Base-by-base conservation (phyloP, 1,140 invertebrate genomes). In the Heliconius hermathena region DNA sequence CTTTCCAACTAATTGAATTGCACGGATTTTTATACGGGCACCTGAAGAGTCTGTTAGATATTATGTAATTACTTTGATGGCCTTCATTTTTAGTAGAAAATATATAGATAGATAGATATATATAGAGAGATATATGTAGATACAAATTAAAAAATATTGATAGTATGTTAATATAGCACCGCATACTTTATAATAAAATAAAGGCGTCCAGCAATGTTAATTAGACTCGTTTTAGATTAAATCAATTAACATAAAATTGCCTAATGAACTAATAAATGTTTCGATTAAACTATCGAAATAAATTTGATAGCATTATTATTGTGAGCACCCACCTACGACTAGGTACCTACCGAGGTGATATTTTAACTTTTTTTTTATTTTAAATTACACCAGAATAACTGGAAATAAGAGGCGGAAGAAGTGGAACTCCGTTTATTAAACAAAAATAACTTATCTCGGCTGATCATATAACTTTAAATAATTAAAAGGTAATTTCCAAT, bases 1-100 rank as follows among this genome's bases (percentile, higher is more conserved):
- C 93, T 93, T 93, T 93, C 88, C 88, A 84, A 83, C 89, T 94
- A 93, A 94, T 94, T 94, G 93, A 94, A 94, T 93, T 89, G 89
- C 91, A 81, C 81, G 85, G 91, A 93, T 94, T 94, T 93, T 94
- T 91, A 88, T 84, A 85, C 86, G 84, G 2, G 86, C 85, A 91
- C 89, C 91, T 93, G 89, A 89, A 84, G 74, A 87, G 82, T 87
- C 87, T 86, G 86, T 86, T 89, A 87, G 26, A 71, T 72, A 66
- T 77, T 76, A 49, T 13, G 66, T 72, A 54, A 71, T 77, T 72
- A 72, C 33, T 77, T 71, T 77, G 8, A 49, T 72, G 60, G 36
- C 29, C 60, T 70, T 66, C 73, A 74, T 38, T 57, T 74, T 57
- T 26, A 13, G 60, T 66, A 6, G 18, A 2, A 52, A 52, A 20